Evolutionary conservation across 2,113 vertebrate species (phyloP).

Genomic region (Trichomycterus rosablanca): DNA sequence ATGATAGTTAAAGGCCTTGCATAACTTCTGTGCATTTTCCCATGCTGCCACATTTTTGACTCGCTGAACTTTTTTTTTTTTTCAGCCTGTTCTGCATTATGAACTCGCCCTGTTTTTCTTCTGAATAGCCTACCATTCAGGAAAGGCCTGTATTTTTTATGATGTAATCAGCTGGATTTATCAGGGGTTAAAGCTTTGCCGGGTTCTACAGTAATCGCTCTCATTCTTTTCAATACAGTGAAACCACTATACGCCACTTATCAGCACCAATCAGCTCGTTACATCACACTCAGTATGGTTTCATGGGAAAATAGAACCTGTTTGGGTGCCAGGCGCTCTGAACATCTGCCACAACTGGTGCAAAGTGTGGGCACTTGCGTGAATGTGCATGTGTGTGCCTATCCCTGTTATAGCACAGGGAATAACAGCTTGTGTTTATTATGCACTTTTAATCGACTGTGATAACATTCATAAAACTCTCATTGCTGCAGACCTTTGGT

Average conservation of each 20-base stretch:
- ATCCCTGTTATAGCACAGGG: not conserved
- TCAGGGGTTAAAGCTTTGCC: slow-evolving; percentile 55
- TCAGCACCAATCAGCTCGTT: slow-evolving; percentile 52
- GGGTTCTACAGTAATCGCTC: slow-evolving; percentile 51
- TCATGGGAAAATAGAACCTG: slow-evolving; percentile 55
- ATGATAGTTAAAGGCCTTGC: slow-evolving; percentile 8
- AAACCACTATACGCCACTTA: slow-evolving; percentile 54
- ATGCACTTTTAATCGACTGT: slow-evolving; percentile 39
- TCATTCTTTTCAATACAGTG: slow-evolving; percentile 46
- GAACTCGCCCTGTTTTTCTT: slow-evolving; percentile 28
- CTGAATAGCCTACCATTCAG: slow-evolving; percentile 49
- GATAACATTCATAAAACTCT: too few species aligned
- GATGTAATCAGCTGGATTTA: slow-evolving; percentile 57
- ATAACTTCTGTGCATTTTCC: too few species aligned
- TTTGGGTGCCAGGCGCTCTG: slow-evolving; percentile 46
- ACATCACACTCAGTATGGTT: slow-evolving; percentile 51
- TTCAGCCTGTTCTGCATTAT: slow-evolving; percentile 49
- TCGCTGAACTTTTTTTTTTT: slow-evolving; percentile 17
- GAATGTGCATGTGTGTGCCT: slow-evolving; percentile 28
- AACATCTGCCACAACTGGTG: slow-evolving; percentile 36
- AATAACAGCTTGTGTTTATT: slow-evolving; percentile 10
- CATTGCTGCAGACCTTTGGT: slow-evolving; percentile 57
- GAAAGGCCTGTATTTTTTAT: slow-evolving; percentile 49
- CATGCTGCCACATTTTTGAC: slow-evolving; percentile 34
- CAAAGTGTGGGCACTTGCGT: slow-evolving; percentile 1